Base-by-base conservation (phyloP, 1,140 invertebrate species). In the Caerostris darwini region DNA sequence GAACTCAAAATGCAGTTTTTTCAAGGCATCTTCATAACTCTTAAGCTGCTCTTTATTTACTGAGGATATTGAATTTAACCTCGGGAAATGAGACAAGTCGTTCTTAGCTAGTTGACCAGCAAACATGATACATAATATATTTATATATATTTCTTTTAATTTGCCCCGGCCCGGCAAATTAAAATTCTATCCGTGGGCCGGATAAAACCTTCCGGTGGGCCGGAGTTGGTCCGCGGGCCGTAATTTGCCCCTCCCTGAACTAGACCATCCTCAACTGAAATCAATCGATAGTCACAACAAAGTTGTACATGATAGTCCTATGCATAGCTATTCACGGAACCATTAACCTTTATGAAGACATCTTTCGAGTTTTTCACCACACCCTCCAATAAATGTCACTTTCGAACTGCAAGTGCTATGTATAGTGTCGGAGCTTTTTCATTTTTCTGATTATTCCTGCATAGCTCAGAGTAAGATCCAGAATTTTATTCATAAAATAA, bases 271-370 rank as follows among this genome's bases (percentile, higher is more conserved):
- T 77, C 10, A 50, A 77, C 10, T 77, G 71, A 53, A 50, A 77
- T 77, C 19, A 77, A 53, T 77, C 34, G 50, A 77, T 50, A 77
- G 34, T 50, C 34, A 10, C 8, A 71, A 53, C 7, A 53, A 77
- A 77, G 71, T 77, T 77, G 71, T 77, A 77, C 71, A 77, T 77
- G 71, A 77, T 77, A 77, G 12, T 77, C 34, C 34, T 77, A 50
- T 10, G 3, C 71, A 77, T 17, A 64, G 61, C 61, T 64, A 64
- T 64, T 64, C 61, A 64, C 12, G 17, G 71, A 77, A 53, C 34
- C 71, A 77, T 77, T 77, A 77, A 77, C 34, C 71, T 77, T 77
- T 77, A 77, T 12, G 71, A 77, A 77, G 53, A 77, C 71, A 77
- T 77, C 3, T 50, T 50, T 77, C 34, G 14, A 3, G 71, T 14